Evolutionary conservation across 2,113 vertebrate genomes (phyloP).

Genomic region (Atherinomorus stipes): DNA sequence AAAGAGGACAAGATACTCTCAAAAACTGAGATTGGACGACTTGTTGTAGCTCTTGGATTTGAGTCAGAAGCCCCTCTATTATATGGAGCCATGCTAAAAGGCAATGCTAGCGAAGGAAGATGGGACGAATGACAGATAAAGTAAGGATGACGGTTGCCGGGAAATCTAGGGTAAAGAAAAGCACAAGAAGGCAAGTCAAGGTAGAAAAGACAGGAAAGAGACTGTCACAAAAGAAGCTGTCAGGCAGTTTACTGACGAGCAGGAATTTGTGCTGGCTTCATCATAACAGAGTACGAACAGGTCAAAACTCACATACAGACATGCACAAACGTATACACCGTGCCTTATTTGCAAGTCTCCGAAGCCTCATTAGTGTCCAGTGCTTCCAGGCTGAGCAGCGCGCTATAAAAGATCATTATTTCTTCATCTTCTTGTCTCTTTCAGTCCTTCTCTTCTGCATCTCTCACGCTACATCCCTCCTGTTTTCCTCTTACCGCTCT

Average conservation of each 20-base stretch:
- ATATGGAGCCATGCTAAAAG: conserved; percentile 50
- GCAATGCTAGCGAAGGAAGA: conserved; percentile 34
- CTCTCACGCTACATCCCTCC: conserved; percentile 16
- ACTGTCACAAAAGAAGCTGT: conserved; percentile 32
- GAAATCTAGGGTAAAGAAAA: conserved; percentile 24
- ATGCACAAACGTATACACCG: conserved; percentile 63
- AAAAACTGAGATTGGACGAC: conserved; percentile 2
- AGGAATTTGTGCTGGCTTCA: conserved; percentile 62
- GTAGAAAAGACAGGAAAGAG: conserved; percentile 52
- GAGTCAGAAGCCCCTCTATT: conserved; percentile 4
- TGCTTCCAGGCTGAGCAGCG: conserved; percentile 21
- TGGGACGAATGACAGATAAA: conserved; percentile 18
- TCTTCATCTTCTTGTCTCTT: conserved; percentile 25
- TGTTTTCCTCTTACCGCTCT: conserved; percentile 23
- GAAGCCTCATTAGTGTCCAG: conserved; percentile 39
- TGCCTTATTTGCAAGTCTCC: conserved; percentile 29
- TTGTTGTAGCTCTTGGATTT: conserved; percentile 12
- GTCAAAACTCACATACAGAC: conserved; percentile 60
- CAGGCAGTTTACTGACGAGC: conserved; percentile 33
- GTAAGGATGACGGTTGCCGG: conserved; percentile 21
- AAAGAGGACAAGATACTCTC: conserved; percentile 9
- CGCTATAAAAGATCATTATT: conserved; percentile 12
- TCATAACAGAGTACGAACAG: conserved; percentile 47
- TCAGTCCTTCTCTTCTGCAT: conserved; percentile 30
- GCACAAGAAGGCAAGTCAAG: conserved; percentile 49